These are phyloP conservation scores for Drosophila picticornis DNA, from an alignment of 2,888 invertebrate species.

Conservation along the genomic window DNA sequence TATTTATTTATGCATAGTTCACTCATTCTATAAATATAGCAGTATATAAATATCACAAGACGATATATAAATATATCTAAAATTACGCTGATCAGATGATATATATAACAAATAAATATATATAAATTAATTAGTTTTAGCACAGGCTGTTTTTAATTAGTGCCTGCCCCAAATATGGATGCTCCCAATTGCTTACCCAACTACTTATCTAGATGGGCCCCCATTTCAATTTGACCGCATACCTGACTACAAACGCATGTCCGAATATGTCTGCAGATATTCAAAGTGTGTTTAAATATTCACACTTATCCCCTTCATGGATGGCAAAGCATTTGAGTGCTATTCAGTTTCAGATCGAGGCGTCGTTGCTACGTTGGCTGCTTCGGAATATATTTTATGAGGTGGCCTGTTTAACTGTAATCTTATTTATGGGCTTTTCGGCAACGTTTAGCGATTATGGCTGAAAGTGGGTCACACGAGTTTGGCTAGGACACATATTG, in stretches of 20 bases:
- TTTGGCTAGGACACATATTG: constrained; percentile 45
- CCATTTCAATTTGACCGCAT: neutral
- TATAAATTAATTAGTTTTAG: neutral
- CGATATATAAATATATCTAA: neutral
- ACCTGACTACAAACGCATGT: neutral
- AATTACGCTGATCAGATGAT: neutral
- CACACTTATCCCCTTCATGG: neutral
- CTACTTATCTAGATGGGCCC: neutral
- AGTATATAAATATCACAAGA: neutral
- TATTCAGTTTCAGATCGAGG: constrained; percentile 38
- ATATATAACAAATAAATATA: neutral
- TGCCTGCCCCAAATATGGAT: constrained; percentile 1
- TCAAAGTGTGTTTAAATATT: neutral
- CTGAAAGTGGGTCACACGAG: constrained; percentile 69
- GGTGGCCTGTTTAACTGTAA: constrained; percentile 54
- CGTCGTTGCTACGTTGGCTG: constrained; percentile 16
- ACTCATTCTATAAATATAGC: neutral
- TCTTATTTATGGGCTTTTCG: constrained; percentile 67
- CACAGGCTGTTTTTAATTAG: neutral
- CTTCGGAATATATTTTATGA: constrained; percentile 26
- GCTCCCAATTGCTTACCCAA: neutral
- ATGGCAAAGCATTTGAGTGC: constrained; percentile 9
- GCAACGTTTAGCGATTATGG: constrained; percentile 32
- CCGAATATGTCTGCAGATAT: neutral
- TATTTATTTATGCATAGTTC: neutral